Conservation (phyloP, 2,797 vertebrate genomes). For the Prionace glauca region DNA sequence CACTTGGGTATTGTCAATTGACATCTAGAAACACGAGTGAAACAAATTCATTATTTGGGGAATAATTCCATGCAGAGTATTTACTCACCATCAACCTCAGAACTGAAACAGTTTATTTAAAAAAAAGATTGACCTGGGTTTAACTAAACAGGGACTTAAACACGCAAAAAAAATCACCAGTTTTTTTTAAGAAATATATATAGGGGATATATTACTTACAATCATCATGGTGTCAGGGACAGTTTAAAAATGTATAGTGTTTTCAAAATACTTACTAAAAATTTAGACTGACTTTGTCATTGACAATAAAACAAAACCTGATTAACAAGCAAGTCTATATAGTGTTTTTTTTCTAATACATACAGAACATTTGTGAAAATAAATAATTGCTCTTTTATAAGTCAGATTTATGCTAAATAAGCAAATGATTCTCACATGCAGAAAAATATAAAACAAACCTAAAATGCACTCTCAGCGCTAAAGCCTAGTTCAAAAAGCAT, state of each 20-base stretch:
- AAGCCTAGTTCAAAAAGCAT: neutral
- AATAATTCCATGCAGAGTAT: neutral
- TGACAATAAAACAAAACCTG: neutral
- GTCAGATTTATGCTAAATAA: conserved; percentile 17
- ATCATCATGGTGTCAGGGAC: neutral
- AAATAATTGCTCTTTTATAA: conserved; percentile 18
- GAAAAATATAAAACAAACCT: neutral
- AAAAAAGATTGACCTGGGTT: neutral
- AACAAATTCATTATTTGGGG: neutral
- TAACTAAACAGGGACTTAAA: neutral
- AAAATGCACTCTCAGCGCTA: neutral
- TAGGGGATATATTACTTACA: neutral
- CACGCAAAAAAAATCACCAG: neutral
- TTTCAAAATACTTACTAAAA: neutral
- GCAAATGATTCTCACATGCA: neutral
- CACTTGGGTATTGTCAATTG: neutral
- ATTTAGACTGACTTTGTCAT: conserved; percentile 2
- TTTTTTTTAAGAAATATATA: neutral
- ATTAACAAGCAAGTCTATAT: conserved; percentile 16
- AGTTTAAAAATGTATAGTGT: neutral
- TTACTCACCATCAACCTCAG: neutral
- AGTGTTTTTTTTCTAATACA: neutral
- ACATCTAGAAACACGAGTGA: neutral
- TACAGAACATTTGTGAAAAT: conserved; percentile 10
- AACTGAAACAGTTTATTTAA: neutral